Evolutionary conservation across 2,888 invertebrate genomes (phyloP).

Genomic region (Brachycybe producta): DNA sequence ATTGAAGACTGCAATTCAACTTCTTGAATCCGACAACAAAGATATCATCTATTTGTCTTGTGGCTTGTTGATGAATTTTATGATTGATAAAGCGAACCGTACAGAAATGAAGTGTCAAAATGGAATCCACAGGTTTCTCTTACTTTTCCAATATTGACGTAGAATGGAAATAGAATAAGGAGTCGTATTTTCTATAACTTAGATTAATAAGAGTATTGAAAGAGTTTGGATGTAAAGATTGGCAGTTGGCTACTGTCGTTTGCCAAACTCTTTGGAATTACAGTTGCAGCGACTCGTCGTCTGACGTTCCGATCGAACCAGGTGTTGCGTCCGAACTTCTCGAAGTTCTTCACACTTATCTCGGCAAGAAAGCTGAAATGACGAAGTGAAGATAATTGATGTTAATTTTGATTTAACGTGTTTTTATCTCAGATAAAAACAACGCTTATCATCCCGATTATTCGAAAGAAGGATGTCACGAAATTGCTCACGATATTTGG

Average conservation of each 20-base stretch:
- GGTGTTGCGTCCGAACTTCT: background rate
- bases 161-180: background rate
- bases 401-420: background rate
- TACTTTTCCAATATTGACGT: background rate
- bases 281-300: background rate
- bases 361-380: too few relatives aligned
- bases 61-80: constrained; percentile 70
- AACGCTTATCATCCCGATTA: background rate
- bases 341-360: constrained; percentile 4
- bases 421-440: background rate
- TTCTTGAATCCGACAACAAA: constrained; percentile 40
- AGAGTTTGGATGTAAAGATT: constrained; percentile 48
- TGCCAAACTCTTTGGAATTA: constrained; percentile 65
- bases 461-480: background rate
- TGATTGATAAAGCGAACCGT: constrained; percentile 35
- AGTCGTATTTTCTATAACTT: constrained; percentile 14
- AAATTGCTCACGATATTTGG: constrained; percentile 17
- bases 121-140: constrained; percentile 9
- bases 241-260: constrained; percentile 54
- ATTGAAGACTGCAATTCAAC: constrained; percentile 31
- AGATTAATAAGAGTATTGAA: constrained; percentile 44
- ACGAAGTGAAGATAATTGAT: too few relatives aligned
- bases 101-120: constrained; percentile 42
- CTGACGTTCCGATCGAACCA: background rate
- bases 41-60: constrained; percentile 61